Base-by-base conservation (phyloP, 1,140 invertebrate genomes). In the Drosophila parabipectinata region DNA sequence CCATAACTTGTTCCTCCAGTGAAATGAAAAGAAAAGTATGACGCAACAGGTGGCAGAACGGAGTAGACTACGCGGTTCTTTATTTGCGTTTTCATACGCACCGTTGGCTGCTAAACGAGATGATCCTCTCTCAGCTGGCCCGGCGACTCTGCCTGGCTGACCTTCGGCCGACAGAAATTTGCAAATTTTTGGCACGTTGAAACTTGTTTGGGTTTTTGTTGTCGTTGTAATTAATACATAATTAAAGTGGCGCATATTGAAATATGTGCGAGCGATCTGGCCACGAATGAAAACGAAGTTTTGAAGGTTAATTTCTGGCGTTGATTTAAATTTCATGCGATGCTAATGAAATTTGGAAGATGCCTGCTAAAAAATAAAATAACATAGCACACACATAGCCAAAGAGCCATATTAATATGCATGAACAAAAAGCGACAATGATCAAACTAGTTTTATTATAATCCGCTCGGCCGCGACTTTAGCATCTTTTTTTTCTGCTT, bases 311-410 rank as follows among this genome's bases (percentile, higher is more conserved):
- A 73, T 73, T 73, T 73, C 51, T 55, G 69, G 71, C 71, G 71
- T 73, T 73, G 69, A 73, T 72, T 73, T 73, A 73, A 73, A 73
- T 73, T 73, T 73, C 71, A 73, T 73, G 69, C 69, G 69, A 73
- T 73, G 71, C 71, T 73, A 73, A 73, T 73, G 69, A 73, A 73
- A 73, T 73, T 73, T 73, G 69, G 71, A 73, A 63, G 71, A 73
- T 62, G 51, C 69, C 58, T 54, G 48, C 55, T 32, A 71, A 51
- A 34, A 45, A 44, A 37, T 34, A 68, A 68, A 52, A 71, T 7
- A 66, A 14, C 18, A 24, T 39, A 44, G 15, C 14, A 9, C 6
- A 14, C 41, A 44, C n/a, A 44, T 8, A 44, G 41, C 34, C 34
- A 15, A 32, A 63, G 18, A 41, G 47, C 50, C 14, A 62, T 37